Percentiles rank a stretch among this genome's conserved stretches.
These are phyloP conservation scores for Prionace glauca DNA, from an alignment of 2,797 vertebrate genomes.

Conservation along the genomic window DNA sequence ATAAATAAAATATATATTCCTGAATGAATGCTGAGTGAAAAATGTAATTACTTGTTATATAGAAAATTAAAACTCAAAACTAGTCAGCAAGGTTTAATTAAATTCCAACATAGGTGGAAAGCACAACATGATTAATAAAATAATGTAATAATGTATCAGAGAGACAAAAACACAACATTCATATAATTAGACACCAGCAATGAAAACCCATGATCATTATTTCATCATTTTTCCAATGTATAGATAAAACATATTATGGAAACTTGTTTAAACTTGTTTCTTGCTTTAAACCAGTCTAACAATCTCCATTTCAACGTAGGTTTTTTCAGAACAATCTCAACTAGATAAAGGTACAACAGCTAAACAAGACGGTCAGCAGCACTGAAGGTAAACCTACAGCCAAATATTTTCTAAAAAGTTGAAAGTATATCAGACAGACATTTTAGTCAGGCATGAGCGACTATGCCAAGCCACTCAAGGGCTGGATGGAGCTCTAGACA, in stretches of 20 bases:
- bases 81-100: background rate
- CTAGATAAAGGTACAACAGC: background rate
- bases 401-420: conserved; percentile 23
- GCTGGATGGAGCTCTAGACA: conserved; percentile 70
- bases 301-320: background rate
- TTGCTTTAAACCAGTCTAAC: background rate
- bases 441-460: conserved; percentile 66
- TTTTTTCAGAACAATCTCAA: background rate
- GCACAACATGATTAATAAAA: conserved; percentile 26
- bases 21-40: conserved; percentile 19
- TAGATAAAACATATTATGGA: background rate
- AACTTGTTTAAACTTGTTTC: conserved; percentile 4
- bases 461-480: conserved; percentile 64
- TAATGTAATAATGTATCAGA: conserved; percentile 17
- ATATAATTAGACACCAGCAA: background rate
- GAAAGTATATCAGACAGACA: background rate
- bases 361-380: background rate
- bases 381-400: conserved; percentile 20
- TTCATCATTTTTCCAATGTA: background rate
- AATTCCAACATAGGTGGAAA: background rate
- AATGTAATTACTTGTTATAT: conserved; percentile 35
- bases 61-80: conserved; percentile 33
- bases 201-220: background rate
- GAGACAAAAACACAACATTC: conserved; percentile 6
- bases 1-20: conserved; percentile 38